Conservation (phyloP, 2,888 invertebrate genomes). For the Oasisia sp. region DNA sequence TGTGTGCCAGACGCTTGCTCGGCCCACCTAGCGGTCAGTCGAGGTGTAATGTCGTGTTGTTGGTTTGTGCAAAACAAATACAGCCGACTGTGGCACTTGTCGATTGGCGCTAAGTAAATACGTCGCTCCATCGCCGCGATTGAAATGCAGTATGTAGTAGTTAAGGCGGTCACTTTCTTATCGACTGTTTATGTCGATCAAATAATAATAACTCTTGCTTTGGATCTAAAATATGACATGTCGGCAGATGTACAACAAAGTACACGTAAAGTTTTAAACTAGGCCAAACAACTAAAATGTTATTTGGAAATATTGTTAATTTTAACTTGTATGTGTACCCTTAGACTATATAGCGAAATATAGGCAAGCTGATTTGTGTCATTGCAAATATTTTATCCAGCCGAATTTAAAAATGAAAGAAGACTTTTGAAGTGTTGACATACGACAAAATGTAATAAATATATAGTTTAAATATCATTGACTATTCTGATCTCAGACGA, state of each 20-base stretch:
- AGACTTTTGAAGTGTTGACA: not conserved
- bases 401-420: too few relatives aligned
- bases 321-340: too few relatives aligned
- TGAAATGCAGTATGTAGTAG: not conserved
- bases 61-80: slow-evolving; percentile 4
- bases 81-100: not conserved
- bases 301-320: not conserved
- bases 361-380: too few relatives aligned
- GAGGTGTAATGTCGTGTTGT: not conserved
- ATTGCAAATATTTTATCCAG: too few relatives aligned
- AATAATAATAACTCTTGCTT: not conserved
- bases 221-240: not conserved
- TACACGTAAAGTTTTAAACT: not conserved
- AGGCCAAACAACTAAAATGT: not conserved
- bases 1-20: not conserved
- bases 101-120: not conserved
- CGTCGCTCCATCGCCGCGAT: not conserved
- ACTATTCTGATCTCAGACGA: not conserved
- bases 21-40: not conserved
- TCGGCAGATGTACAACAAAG: not conserved
- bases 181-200: not conserved
- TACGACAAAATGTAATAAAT: not conserved
- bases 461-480: not conserved
- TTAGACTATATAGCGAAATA: too few relatives aligned
- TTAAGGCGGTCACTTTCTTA: not conserved